Evolutionary conservation across 1,140 invertebrate genomes (phyloP).

Genomic region (Pectinophora gossypiella): DNA sequence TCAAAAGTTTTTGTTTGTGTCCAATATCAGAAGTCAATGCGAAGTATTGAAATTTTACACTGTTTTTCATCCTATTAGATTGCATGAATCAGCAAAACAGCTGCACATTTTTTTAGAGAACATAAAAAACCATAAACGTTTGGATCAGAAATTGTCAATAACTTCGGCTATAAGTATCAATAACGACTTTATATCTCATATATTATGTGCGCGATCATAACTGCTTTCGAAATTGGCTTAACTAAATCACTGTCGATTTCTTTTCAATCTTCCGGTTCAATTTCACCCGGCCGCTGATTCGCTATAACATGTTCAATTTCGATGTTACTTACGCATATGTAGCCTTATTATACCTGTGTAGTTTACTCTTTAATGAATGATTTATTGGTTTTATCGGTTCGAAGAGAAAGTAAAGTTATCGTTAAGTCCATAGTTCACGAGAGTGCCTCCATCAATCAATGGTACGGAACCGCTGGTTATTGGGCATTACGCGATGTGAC

Average conservation of each 20-base stretch:
- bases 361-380: constrained; percentile 39
- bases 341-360: constrained; percentile 25
- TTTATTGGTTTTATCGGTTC: constrained; percentile 46
- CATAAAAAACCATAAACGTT: too few relatives aligned
- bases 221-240: constrained; percentile 23
- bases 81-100: too few relatives aligned
- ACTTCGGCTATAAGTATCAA: too few relatives aligned
- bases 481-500: constrained; percentile 2
- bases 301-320: constrained; percentile 31
- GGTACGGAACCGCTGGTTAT: not conserved
- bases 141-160: too few relatives aligned
- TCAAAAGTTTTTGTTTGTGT: too few relatives aligned
- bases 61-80: too few relatives aligned
- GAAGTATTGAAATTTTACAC: too few relatives aligned
- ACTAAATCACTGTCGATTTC: constrained; percentile 35
- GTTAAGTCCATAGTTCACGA: constrained; percentile 42
- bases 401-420: constrained; percentile 51
- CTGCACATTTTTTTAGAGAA: too few relatives aligned
- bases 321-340: constrained; percentile 11
- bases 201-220: constrained; percentile 7
- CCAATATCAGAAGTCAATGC: too few relatives aligned
- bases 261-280: constrained; percentile 44
- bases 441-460: constrained; percentile 29
- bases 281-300: constrained; percentile 41
- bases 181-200: not conserved